Conservation (phyloP, 2,113 vertebrate genomes). For the Piprites chloris region DNA sequence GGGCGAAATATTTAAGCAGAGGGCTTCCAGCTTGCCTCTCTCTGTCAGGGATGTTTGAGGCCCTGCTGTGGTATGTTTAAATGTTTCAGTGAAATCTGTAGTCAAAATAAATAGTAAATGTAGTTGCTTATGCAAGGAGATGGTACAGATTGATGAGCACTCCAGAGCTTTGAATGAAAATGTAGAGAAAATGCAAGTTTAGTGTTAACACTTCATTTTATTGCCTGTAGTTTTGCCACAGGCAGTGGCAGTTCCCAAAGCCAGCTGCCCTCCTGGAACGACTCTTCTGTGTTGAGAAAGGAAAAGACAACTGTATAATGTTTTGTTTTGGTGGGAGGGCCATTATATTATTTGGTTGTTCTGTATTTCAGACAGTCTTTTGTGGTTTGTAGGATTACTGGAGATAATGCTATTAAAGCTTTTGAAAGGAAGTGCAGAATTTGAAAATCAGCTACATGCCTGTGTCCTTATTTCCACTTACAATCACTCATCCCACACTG, state of each 20-base stretch:
- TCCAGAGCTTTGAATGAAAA: neutral
- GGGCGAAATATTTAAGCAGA: neutral
- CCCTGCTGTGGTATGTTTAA: neutral
- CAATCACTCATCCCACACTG: neutral
- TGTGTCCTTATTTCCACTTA: neutral
- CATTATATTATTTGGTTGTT: neutral
- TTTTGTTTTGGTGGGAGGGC: neutral
- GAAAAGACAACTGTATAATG: neutral
- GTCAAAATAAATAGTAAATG: constrained; percentile 2
- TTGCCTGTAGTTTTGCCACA: neutral
- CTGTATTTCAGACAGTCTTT: neutral
- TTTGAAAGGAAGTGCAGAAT: constrained; percentile 9
- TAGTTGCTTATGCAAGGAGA: neutral
- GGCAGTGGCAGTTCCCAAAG: neutral
- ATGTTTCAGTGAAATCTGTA: constrained; percentile 14
- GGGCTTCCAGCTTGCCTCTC: neutral
- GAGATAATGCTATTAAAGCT: constrained; percentile 29
- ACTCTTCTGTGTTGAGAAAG: neutral
- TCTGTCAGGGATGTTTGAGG: neutral
- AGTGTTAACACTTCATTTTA: neutral
- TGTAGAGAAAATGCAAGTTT: neutral
- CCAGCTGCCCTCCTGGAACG: neutral
- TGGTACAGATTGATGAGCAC: neutral
- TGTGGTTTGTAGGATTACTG: neutral
- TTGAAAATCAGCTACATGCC: neutral